phyloP scores from a whole-genome alignment of 30 jellyfish, hydroid and myxozoan species.

The Cassiopea xamachana region DNA sequence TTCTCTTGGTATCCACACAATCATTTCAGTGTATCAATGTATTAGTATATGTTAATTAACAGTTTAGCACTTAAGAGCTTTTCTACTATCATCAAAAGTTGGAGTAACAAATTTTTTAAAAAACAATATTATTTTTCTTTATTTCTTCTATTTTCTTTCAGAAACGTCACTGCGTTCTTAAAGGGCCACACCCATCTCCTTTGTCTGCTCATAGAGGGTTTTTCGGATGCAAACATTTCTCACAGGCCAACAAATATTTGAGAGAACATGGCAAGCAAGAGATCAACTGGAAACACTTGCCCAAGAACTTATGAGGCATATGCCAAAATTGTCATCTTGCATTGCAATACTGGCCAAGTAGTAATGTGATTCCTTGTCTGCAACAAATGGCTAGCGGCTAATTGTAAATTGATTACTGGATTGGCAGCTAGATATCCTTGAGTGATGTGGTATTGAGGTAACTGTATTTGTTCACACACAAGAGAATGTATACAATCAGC shows the following conservation, averaged over 20 bases:
- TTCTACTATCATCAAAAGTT: no score
- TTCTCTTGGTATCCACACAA: no score
- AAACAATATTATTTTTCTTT: neutral
- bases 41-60: no score
- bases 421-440: no score
- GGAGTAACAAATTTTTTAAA: no score
- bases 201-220: conserved; percentile 99
- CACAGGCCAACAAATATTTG: conserved; percentile 93
- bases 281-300: conserved; percentile 85
- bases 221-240: conserved; percentile 99
- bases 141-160: conserved; percentile 18
- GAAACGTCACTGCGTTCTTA: conserved; percentile 91
- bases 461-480: no score
- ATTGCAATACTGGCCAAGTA: neutral
- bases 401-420: no score
- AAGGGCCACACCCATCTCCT: conserved; percentile 99
- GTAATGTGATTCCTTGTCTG: neutral
- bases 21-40: no score
- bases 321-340: neutral
- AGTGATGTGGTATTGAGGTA: no score
- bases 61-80: no score
- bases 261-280: conserved; percentile 59
- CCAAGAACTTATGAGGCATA: conserved; percentile 16
- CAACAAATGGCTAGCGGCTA: neutral
- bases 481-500: no score